These are phyloP conservation scores for Lepus americanus DNA, from an alignment of 2,113 vertebrate species.

Conservation along the genomic window DNA sequence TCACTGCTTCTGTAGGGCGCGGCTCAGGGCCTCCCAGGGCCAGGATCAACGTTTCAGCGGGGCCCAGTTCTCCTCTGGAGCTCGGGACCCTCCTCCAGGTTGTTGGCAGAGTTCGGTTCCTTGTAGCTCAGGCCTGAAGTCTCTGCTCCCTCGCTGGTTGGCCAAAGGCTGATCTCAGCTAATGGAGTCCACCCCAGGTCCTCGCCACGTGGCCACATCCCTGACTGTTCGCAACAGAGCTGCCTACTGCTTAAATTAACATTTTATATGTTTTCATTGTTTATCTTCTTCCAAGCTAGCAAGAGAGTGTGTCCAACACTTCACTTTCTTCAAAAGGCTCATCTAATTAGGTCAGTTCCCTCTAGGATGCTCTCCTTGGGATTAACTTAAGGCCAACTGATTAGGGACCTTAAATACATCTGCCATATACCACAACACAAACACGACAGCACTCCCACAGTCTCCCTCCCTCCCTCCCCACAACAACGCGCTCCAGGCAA, in stretches of 20 bases:
- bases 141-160: background rate
- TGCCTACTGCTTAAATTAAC: background rate
- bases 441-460: background rate
- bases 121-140: background rate
- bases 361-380: background rate
- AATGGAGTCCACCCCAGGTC: background rate
- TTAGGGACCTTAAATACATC: slow-evolving; percentile 35
- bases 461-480: background rate
- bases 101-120: background rate
- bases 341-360: background rate
- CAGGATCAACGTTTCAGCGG: no score
- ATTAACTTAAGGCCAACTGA: background rate
- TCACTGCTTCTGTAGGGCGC: background rate
- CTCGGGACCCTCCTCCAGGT: background rate
- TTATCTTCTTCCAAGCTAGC: background rate
- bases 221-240: background rate
- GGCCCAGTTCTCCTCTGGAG: background rate
- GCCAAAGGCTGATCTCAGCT: background rate
- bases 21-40: background rate
- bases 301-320: background rate
- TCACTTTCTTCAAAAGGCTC: background rate
- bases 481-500: background rate
- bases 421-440: background rate
- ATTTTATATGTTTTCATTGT: background rate
- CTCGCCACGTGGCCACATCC: background rate